Evolutionary conservation across 2,113 vertebrate genomes (phyloP).

Genomic region (Tragelaphus imberbis): DNA sequence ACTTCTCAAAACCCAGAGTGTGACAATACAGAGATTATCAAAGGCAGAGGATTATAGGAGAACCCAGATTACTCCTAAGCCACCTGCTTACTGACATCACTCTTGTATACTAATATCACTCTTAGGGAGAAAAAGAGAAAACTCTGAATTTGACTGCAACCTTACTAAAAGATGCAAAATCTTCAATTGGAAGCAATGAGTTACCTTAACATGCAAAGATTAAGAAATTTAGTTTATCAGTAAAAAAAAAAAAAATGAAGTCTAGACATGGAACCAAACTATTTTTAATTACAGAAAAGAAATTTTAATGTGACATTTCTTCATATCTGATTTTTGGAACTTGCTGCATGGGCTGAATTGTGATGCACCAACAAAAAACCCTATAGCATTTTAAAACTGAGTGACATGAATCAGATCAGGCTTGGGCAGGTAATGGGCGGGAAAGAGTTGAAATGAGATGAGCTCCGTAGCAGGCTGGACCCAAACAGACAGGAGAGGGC

Average conservation of each 20-base stretch:
- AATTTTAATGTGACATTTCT: not conserved
- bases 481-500: not conserved
- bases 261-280: not conserved
- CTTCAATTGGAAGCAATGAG: not conserved
- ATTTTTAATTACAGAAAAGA: not conserved
- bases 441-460: not conserved
- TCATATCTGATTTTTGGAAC: not conserved
- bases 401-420: not conserved
- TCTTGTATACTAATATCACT: not conserved
- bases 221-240: not conserved
- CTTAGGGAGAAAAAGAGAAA: not conserved
- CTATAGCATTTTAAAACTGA: not conserved
- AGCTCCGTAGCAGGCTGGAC: not conserved
- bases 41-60: not conserved
- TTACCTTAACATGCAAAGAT: not conserved
- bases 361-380: not conserved
- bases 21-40: not conserved
- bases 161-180: not conserved
- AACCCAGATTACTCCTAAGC: not conserved
- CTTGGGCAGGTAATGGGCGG: not conserved
- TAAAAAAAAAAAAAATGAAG: not conserved
- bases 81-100: not conserved
- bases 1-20: not conserved
- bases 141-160: not conserved
- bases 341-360: not conserved